Percentiles rank a stretch among this genome's conserved stretches.
phyloP scores from a whole-genome alignment of 2,113 vertebrate species.

The Microcebus murinus region DNA sequence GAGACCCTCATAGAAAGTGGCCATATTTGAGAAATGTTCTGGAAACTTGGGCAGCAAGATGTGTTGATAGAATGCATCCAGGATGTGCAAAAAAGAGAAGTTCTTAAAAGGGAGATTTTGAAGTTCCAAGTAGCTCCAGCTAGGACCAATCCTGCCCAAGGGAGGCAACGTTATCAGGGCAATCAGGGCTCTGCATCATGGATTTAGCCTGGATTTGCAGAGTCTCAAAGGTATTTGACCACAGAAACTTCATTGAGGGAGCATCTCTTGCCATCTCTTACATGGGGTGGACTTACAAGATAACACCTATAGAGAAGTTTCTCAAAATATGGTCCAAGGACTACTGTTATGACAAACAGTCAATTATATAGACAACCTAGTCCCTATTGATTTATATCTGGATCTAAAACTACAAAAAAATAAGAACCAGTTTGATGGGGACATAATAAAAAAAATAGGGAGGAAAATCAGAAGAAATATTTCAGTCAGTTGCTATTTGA shows the following conservation, averaged over 20 bases:
- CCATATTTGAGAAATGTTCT: not conserved
- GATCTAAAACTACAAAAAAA: not conserved
- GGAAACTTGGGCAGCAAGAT: not conserved
- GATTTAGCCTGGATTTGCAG: not conserved
- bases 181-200: not conserved
- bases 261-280: not conserved
- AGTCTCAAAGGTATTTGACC: not conserved
- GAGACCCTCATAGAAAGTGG: not conserved
- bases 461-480: not conserved
- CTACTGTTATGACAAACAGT: not conserved
- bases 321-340: not conserved
- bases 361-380: not conserved
- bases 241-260: not conserved
- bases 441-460: not conserved
- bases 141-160: rapidly evolving
- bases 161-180: not conserved
- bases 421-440: not conserved
- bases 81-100: not conserved
- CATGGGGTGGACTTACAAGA: not conserved
- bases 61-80: not conserved
- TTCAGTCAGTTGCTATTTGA: not conserved
- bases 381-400: not conserved
- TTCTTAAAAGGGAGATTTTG: not conserved
- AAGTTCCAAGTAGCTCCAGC: not conserved
- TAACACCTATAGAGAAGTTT: not conserved